Conservation (phyloP, 2,113 vertebrate species). For the Mustela lutreola region DNA sequence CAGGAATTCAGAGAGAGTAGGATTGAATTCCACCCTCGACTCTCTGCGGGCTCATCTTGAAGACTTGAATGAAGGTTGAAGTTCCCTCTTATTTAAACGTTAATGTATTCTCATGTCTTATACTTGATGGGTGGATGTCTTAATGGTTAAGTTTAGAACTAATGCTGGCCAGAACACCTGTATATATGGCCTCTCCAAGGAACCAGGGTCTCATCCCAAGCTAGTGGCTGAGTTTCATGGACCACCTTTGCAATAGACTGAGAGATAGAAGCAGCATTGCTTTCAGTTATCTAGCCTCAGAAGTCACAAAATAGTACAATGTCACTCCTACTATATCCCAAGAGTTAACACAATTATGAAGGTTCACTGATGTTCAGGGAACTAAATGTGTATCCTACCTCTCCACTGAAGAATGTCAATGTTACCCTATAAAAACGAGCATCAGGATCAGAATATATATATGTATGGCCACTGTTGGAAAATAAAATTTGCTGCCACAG, state of each 20-base stretch:
- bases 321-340: neutral
- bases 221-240: neutral
- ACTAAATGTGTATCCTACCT: accelerated
- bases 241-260: neutral
- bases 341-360: neutral
- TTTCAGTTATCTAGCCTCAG: neutral
- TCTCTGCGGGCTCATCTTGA: neutral
- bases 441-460: neutral
- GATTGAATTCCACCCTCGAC: neutral
- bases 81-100: neutral
- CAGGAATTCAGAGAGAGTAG: neutral
- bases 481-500: neutral
- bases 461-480: neutral
- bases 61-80: neutral
- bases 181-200: accelerated
- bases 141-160: neutral
- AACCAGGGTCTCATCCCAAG: neutral
- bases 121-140: neutral
- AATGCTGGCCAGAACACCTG: neutral
- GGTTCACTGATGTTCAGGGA: neutral
- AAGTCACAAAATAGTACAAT: neutral
- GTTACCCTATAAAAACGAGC: neutral
- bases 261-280: neutral
- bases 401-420: neutral
- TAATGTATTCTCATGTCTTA: neutral